Evolutionary conservation across 1,140 invertebrate genomes (phyloP).

Genomic region (Drosophila simulans): DNA sequence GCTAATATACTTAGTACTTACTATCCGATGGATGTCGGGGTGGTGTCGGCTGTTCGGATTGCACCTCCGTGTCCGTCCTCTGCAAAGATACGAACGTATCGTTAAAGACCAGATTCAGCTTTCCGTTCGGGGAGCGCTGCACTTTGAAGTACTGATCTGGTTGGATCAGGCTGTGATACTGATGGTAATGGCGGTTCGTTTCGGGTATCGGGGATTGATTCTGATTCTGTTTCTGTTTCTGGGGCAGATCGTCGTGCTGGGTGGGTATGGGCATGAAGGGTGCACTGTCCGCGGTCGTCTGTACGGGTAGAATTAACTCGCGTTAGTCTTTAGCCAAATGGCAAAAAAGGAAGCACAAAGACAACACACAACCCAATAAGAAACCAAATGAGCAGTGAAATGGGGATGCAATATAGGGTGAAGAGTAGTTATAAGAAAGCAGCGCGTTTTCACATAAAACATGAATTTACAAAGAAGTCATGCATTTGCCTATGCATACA

Average conservation of each 20-base stretch:
- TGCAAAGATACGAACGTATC: conserved; percentile 75
- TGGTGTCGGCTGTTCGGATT: background rate
- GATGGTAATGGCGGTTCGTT: conserved; percentile 62
- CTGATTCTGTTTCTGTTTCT: background rate
- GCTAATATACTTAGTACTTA: conserved; percentile 35
- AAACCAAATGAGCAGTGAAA: conserved; percentile 21
- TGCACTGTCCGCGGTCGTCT: conserved; percentile 72
- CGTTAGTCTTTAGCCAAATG: conserved; percentile 48
- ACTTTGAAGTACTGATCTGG: conserved; percentile 79
- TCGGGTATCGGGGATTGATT: conserved; percentile 32
- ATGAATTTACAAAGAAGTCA: background rate
- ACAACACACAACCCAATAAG: conserved; percentile 45
- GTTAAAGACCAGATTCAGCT: conserved; percentile 83
- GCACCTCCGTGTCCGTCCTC: conserved; percentile 12
- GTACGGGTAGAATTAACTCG: conserved; percentile 66
- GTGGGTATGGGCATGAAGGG: conserved; percentile 74
- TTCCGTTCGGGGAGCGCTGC: conserved; percentile 80
- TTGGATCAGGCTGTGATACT: conserved; percentile 72
- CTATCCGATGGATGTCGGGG: conserved; percentile 29
- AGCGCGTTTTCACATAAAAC: background rate
- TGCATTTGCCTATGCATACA: conserved; percentile 1
- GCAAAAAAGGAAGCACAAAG: conserved; percentile 33
- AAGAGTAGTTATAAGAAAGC: background rate
- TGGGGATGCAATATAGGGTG: conserved; percentile 6
- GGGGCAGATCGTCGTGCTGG: conserved; percentile 36